phyloP scores from a whole-genome alignment of 1,140 invertebrate genomes.

The Choristoneura fumiferana region DNA sequence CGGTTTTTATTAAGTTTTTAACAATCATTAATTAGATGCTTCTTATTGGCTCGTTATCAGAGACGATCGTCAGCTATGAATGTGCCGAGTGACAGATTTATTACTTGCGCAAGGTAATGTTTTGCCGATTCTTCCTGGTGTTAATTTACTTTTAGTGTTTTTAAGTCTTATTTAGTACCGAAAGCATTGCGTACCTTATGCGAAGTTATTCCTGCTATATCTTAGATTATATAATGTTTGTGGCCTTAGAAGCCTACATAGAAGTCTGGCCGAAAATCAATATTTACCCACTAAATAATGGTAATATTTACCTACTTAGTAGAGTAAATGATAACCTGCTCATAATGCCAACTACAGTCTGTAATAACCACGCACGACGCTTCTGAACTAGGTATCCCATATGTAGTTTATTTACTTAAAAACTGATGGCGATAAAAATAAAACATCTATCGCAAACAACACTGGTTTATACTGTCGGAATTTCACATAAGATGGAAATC shows the following conservation, averaged over 20 bases:
- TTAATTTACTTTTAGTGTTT: slow-evolving; percentile 36
- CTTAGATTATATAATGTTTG: neutral
- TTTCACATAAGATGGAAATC: too few relatives aligned
- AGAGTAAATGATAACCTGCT: slow-evolving; percentile 10
- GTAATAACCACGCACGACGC: neutral
- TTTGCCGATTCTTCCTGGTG: slow-evolving; percentile 54
- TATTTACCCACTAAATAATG: slow-evolving; percentile 4
- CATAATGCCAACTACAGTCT: neutral
- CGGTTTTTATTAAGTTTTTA: slow-evolving; percentile 49
- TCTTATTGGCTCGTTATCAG: slow-evolving; percentile 57
- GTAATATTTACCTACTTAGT: slow-evolving; percentile 16
- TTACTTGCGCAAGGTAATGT: slow-evolving; percentile 54
- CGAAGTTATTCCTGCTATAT: neutral
- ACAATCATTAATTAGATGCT: slow-evolving; percentile 65
- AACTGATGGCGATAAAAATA: too few relatives aligned
- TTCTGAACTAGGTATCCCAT: neutral
- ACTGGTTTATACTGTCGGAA: too few relatives aligned
- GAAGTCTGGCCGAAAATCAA: neutral
- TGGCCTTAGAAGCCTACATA: neutral
- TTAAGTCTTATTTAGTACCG: slow-evolving; percentile 32
- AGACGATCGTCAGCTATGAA: slow-evolving; percentile 49
- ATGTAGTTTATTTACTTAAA: too few relatives aligned
- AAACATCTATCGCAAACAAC: too few relatives aligned
- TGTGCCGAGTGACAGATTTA: slow-evolving; percentile 63
- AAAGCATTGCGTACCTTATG: slow-evolving; percentile 16